phyloP scores from a whole-genome alignment of 2,888 invertebrate genomes.

The Noctuana brunneofusca region DNA sequence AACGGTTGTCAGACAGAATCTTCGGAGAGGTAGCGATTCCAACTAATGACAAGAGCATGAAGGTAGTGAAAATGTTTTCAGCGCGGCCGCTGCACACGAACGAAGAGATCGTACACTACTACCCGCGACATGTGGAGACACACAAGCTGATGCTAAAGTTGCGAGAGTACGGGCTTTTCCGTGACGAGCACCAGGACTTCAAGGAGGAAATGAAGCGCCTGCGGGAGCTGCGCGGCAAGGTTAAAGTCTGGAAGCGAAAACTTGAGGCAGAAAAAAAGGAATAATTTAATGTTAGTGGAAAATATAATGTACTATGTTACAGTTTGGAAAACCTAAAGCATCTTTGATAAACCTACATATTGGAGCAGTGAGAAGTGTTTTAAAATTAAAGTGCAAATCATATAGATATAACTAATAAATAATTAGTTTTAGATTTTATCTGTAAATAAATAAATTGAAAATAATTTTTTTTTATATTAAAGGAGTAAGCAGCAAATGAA shows the following conservation, averaged over 20 bases:
- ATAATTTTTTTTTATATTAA: neutral
- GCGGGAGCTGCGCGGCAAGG: slow-evolving; percentile 90
- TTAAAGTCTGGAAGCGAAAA: slow-evolving; percentile 78
- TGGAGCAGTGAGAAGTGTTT: neutral
- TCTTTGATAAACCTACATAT: neutral
- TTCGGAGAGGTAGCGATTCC: slow-evolving; percentile 93
- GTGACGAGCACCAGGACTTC: slow-evolving; percentile 95
- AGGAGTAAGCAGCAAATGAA: no score
- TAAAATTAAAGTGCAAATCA: no score
- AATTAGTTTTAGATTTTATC: neutral
- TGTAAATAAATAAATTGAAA: neutral
- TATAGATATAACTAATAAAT: no score
- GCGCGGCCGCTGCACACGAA: slow-evolving; percentile 89
- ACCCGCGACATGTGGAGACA: slow-evolving; percentile 92
- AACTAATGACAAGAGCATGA: slow-evolving; percentile 90
- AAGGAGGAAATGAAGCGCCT: slow-evolving; percentile 92
- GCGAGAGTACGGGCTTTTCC: slow-evolving; percentile 89
- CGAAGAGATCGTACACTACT: slow-evolving; percentile 90
- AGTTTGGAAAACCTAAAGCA: neutral
- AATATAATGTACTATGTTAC: neutral
- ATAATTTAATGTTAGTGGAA: slow-evolving; percentile 21
- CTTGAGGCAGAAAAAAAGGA: slow-evolving; percentile 67
- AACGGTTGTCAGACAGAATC: slow-evolving; percentile 91
- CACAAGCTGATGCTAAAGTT: slow-evolving; percentile 87
- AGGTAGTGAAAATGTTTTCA: slow-evolving; percentile 89